Evolutionary conservation across 37 sponge, comb jelly and placozoan species (phyloP), one percentile per base, ranked within the genome.

Genomic region (Beroe ovata): DNA sequence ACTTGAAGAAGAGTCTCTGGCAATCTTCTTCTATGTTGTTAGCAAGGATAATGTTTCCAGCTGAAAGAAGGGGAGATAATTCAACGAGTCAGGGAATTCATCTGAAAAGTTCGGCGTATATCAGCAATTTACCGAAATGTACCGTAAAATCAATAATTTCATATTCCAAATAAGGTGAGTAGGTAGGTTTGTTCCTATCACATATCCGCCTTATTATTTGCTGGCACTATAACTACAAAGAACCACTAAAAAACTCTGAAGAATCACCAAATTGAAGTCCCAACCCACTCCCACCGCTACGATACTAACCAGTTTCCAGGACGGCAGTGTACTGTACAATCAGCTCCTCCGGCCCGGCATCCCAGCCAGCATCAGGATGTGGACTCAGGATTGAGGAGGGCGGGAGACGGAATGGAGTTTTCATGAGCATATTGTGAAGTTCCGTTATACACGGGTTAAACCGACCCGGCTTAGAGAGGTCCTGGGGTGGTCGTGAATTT

Each of bases 391-490:
- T 30, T 14, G 84, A 77, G 42, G 54, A 77, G 84, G 47, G 84
- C 8, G 84, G 84, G 8, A 77, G 47, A 14, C 54, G 84, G 84
- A 77, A 77, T 1, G 84, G 84, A 1, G 84, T 77, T 42, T 77
- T 77, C 84, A 77, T 77, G 54, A 77, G 54, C 84, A 77, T 39
- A 54, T 77, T 77, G 54, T 77, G 84, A 42, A 77, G 84, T 23
- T 77, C 84, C n/a, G 84, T 42, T 22, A 77, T 35, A 20, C 84
- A 77, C 25, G 54, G 54, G 28, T 42, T 77, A 54, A 77, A 77
- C 4, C 84, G 84, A 8, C 84, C 84, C 22, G 84, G 84, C 22
- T 77, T 77, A n/a, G 84, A 77, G 4, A 77, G 47, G 22, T 77
- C 84, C 84, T 77, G 54, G 18, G 23, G 22, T 2, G 35, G 64